phyloP scores from a whole-genome alignment of 2,888 invertebrate genomes.

The Netelia virgata region DNA sequence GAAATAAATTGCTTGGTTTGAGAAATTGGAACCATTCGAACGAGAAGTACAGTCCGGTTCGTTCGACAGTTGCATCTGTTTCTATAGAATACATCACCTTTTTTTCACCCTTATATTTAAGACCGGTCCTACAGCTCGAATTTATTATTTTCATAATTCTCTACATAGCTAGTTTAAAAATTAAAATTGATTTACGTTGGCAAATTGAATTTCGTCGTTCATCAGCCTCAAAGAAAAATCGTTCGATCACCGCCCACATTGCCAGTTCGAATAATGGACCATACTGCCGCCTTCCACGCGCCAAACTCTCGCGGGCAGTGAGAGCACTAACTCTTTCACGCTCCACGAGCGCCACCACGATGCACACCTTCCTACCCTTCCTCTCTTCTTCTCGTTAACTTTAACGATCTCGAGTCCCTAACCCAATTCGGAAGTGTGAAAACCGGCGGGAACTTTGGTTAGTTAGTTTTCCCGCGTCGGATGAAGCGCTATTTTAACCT shows the following conservation, averaged over 20 bases:
- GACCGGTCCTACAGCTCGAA: too few relatives aligned
- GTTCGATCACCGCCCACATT: slow-evolving; percentile 25
- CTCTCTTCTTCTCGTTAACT: slow-evolving; percentile 49
- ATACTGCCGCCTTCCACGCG: slow-evolving; percentile 2
- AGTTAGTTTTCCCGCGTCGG: slow-evolving; percentile 57
- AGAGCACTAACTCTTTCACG: slow-evolving; percentile 61
- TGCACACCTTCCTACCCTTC: slow-evolving; percentile 34
- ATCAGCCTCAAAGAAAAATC: slow-evolving; percentile 7
- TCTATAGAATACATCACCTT: not conserved
- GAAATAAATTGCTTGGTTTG: too few relatives aligned
- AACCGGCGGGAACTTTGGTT: slow-evolving; percentile 53
- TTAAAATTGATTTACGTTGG: slow-evolving; percentile 44
- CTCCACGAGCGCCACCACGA: slow-evolving; percentile 23
- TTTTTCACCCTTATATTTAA: too few relatives aligned
- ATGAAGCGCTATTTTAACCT: slow-evolving; percentile 52
- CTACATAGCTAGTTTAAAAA: not conserved
- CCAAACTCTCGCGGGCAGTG: not conserved
- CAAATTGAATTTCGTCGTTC: slow-evolving; percentile 37
- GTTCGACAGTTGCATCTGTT: too few relatives aligned
- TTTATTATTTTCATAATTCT: not conserved
- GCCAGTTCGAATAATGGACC: slow-evolving; percentile 13
- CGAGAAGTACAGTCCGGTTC: too few relatives aligned
- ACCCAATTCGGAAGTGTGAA: slow-evolving; percentile 64
- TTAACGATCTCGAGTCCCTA: slow-evolving; percentile 62
- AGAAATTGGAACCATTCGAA: too few relatives aligned